phyloP scores from a whole-genome alignment of 1,140 invertebrate genomes.

The Tyrophagus putrescentiae region DNA sequence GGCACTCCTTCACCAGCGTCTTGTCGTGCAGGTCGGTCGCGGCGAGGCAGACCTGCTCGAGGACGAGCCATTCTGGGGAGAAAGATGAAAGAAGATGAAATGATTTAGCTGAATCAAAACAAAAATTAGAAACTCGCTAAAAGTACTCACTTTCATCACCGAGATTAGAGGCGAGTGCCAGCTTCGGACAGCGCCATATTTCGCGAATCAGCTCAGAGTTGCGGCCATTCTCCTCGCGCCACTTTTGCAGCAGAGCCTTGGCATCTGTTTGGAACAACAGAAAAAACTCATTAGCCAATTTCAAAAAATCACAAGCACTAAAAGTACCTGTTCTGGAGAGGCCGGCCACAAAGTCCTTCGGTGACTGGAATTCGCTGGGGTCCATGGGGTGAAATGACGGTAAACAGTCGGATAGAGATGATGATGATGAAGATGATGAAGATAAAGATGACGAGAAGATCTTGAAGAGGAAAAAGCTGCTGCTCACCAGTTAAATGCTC shows the following conservation, averaged over 20 bases:
- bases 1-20: constrained; percentile 46
- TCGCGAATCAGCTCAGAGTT: constrained; percentile 72
- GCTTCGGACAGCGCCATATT: constrained; percentile 52
- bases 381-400: not conserved
- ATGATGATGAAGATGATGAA: not conserved
- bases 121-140: not conserved
- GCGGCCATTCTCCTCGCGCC: constrained; percentile 80
- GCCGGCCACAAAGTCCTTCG: not conserved
- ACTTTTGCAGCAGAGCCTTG: constrained; percentile 59
- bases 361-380: not conserved
- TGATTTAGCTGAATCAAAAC: constrained; percentile 10
- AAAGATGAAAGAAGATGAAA: constrained; percentile 9
- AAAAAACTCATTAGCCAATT: too few species aligned
- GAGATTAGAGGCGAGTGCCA: constrained; percentile 54
- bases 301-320: too few species aligned
- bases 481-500: not conserved
- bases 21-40: constrained; percentile 70
- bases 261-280: too few species aligned
- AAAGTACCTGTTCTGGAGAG: constrained; percentile 2
- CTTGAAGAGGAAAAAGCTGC: not conserved
- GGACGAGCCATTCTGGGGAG: constrained; percentile 56
- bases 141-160: constrained; percentile 80
- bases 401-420: not conserved
- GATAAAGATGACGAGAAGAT: not conserved
- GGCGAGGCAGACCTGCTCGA: constrained; percentile 85